Evolutionary conservation across 2,888 invertebrate species (phyloP), one percentile per base, ranked within the genome.

Genomic region (Perithous albicinctus): DNA sequence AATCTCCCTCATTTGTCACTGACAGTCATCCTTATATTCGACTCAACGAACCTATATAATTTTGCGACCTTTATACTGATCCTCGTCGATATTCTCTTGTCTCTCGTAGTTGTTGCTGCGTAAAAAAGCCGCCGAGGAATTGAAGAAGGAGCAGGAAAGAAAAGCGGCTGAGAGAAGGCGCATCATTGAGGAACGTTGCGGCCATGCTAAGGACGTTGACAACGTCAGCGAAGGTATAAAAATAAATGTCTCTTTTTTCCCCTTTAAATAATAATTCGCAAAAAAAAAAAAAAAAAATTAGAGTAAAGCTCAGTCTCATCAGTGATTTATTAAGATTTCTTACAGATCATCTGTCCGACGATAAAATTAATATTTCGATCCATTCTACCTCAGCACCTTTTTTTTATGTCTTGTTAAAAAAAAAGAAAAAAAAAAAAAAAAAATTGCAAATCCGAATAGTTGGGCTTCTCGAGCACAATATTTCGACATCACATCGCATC

Each of bases 51-150:
- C 26, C 63, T 32, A 29, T 20, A 38, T 64, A 54, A n/a, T n/a
- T n/a, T n/a, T 20, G 18, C 54, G 12, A 43, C 26, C 54, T 46
- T n/a, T n/a, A n/a, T 48, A 43, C 48, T 56, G 38, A 35, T 70
- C 56, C n/a, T 54, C 61, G 12, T 51, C 20, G 38, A 61, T 61
- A 38, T 23, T 63, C 12, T 2, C n/a, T 63, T 38, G 12, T 63
- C 20, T 81, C 32, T 18, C 86, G 90, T 93, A 99, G 99, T 96
- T 99, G 95, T 95, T 99, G 95, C 96, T 99, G 95, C 99, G 99
- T 97, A 98, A 99, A 95, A 99, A 99, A 95, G 99, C 99, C 93
- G 99, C 99, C 90, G 99, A 99, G 94, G 99, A 99, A 94, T 94
- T 99, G 95, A 99, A 99, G 95, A 99, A 99, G 94, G 99, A 99